These are phyloP conservation scores for Brachionichthys hirsutus DNA, from an alignment of 2,113 vertebrate genomes.

Conservation along the genomic window DNA sequence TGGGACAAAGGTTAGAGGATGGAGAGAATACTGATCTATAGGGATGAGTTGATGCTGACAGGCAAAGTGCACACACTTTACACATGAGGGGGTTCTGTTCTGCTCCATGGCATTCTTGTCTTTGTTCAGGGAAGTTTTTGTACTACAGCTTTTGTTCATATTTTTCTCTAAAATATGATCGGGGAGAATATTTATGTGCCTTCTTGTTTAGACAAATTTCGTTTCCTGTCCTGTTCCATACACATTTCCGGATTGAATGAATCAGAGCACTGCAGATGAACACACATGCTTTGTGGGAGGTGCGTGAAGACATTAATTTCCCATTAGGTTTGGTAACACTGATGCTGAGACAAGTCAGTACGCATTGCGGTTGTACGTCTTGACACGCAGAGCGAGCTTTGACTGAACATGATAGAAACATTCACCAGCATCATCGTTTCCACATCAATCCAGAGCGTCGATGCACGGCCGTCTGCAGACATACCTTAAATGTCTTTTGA, in stretches of 20 bases:
- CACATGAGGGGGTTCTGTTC: slow-evolving; percentile 31
- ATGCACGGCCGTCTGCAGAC: no score
- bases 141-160: neutral
- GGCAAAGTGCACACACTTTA: slow-evolving; percentile 49
- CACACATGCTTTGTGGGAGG: neutral
- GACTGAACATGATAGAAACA: neutral
- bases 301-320: neutral
- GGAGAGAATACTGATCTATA: slow-evolving; percentile 62
- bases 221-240: no score
- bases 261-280: neutral
- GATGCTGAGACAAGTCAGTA: neutral
- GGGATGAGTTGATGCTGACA: slow-evolving; percentile 53
- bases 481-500: no score
- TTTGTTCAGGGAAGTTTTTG: slow-evolving; percentile 33
- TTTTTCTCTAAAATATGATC: neutral
- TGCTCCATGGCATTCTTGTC: slow-evolving; percentile 19
- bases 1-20: slow-evolving; percentile 66
- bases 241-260: no score
- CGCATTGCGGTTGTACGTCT: no score
- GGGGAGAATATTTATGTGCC: no score
- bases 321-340: neutral
- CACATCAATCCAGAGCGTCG: no score
- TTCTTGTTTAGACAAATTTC: no score
- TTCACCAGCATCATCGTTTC: neutral
- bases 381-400: neutral